These are phyloP conservation scores for Diarsia dahlii DNA, from an alignment of 2,888 invertebrate species.

Conservation along the genomic window DNA sequence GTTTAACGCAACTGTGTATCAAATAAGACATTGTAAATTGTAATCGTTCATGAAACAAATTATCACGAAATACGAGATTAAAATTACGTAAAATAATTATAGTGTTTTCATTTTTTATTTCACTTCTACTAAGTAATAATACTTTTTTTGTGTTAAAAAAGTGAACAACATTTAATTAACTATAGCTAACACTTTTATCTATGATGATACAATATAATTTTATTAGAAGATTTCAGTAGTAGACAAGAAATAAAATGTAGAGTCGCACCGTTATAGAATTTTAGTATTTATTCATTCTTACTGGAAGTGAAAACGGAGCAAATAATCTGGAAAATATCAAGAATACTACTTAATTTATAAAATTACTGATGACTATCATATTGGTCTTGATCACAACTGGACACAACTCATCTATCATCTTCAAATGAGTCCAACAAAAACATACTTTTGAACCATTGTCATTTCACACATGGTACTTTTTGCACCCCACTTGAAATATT, in stretches of 20 bases:
- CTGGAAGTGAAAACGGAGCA: not conserved
- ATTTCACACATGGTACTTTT: slow-evolving; percentile 87
- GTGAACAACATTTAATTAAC: not conserved
- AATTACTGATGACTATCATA: slow-evolving; percentile 41
- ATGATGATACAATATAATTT: not conserved
- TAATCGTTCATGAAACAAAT: slow-evolving; percentile 87
- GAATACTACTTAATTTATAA: not conserved
- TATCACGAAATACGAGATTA: slow-evolving; percentile 85
- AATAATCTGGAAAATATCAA: not conserved
- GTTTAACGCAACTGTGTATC: slow-evolving; percentile 83
- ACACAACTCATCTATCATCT: slow-evolving; percentile 79
- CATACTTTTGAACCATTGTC: slow-evolving; percentile 82
- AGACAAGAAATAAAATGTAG: not conserved
- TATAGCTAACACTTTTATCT: slow-evolving; percentile 7
- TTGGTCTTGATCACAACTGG: slow-evolving; percentile 51
- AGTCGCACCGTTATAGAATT: not conserved
- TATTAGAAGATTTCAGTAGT: not conserved
- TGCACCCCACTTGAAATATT: slow-evolving; percentile 88
- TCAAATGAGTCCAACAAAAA: slow-evolving; percentile 74
- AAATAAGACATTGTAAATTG: slow-evolving; percentile 86
- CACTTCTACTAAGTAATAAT: not conserved
- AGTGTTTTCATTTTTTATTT: slow-evolving; percentile 67
- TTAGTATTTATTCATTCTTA: not conserved
- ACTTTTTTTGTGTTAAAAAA: no score
- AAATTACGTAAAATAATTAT: slow-evolving; percentile 79